Evolutionary conservation across 2,888 invertebrate species (phyloP), one percentile per base, ranked within the genome.

Genomic region (Drosophila conformis): DNA sequence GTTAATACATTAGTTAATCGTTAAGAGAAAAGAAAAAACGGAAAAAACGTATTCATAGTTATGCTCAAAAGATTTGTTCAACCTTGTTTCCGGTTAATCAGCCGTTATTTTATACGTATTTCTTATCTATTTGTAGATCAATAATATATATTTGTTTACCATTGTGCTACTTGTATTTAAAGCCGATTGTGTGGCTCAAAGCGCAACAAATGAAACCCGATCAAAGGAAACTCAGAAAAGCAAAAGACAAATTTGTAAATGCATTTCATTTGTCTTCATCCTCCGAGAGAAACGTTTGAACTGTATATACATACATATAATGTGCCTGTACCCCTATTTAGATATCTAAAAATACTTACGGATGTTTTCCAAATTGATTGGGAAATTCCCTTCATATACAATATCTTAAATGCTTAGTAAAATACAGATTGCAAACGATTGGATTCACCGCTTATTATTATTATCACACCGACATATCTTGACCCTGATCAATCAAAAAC

Each of bases 31-130:
- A 18, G 13, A n/a, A 8, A 29, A 29, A 18, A 31, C 2, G 13
- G 5, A 46, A 31, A 51, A 46, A 40, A 42, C 15, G 76, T 59
- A 59, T 64, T 71, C 27, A 52, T 61, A 46, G 21, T 56, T 53
- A 71, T 57, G 76, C 72, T 76, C 67, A 64, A 76, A 70, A 46
- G 35, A 66, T 49, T 66, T 73, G 66, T 73, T 62, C 36, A 75
- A 60, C 67, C 53, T 75, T 59, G 60, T 74, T 76, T 8, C 42
- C 73, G 59, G 53, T 10, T 53, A 10, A n/a, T n/a, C 1, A 42
- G 58, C 53, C 61, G 49, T 33, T 60, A 54, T 27, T 51, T 49
- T 35, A 29, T 56, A 46, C 33, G 56, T 42, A 52, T 62, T 59
- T 56, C 40, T 18, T 54, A 35, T 69, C 46, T 61, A 42, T 29